Base-by-base conservation (phyloP, 2,113 vertebrate species). In the Ageneiosus marmoratus region DNA sequence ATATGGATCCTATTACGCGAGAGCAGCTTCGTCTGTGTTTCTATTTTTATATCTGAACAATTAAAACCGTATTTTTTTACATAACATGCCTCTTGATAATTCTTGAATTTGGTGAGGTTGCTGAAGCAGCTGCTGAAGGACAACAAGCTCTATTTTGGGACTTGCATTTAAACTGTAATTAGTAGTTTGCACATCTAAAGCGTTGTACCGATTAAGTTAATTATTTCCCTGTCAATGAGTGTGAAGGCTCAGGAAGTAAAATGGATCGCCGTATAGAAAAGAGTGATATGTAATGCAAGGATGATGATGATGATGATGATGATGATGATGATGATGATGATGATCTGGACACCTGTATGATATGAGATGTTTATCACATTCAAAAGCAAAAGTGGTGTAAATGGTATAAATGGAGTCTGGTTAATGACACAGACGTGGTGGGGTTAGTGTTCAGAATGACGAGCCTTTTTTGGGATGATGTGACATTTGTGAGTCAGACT, bases 121-220 rank as follows among this genome's bases (percentile, higher is more conserved):
- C 50, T 76, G 50, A 55, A 55, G 73, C 73, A 37, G 73, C 73
- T 55, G 73, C 73, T 55, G 32, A 50, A 76, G 73, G 73, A 53
- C 18, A 8, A 55, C 12, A 2, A 55, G 50, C 29, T 76, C 50
- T 76, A 76, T 79, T 60, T 79, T 32, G n/a, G 77, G 58, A 46
- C 15, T 63, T 48, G 58, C 73, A 55, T 76, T 76, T 55, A 37
- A 55, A 76, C 73, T 76, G 73, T 76, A 76, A 76, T 76, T 55
- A 76, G 73, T 55, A 53, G 29, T 76, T 76, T 76, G 29, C 16
- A 37, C 32, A 18, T 55, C 50, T 76, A 65, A 53, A 79, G 58
- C 10, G 11, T 20, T 79, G 18, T 46, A 62, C 77, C n/a, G 58
- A 50, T 65, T 65, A 46, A 62, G 58, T 79, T 79, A 50, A 63